These are phyloP conservation scores for Morone saxatilis DNA, from an alignment of 2,113 vertebrate genomes.

Conservation along the genomic window DNA sequence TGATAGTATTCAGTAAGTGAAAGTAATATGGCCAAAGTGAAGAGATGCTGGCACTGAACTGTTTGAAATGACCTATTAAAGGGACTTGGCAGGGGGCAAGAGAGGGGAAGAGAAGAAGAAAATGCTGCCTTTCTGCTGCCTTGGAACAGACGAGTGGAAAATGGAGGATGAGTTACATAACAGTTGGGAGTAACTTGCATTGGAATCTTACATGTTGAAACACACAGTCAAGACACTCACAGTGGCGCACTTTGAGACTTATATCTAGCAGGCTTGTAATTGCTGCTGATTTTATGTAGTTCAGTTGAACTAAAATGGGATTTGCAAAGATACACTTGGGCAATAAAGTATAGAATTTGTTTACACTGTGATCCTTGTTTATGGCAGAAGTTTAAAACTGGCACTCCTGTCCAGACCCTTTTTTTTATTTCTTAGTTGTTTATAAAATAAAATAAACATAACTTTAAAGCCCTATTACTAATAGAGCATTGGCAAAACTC, in stretches of 20 bases:
- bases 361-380: not conserved
- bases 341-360: no score
- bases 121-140: conserved; percentile 41
- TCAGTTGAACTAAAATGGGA: no score
- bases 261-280: not conserved
- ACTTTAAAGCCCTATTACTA: not conserved
- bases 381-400: not conserved
- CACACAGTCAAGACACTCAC: not conserved
- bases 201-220: conserved; percentile 2
- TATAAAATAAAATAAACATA: not conserved
- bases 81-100: conserved; percentile 52
- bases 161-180: conserved; percentile 46
- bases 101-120: conserved; percentile 31
- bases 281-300: not conserved
- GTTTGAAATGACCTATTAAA: conserved; percentile 37
- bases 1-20: conserved; percentile 67
- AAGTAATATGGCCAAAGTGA: conserved; percentile 58
- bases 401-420: no score
- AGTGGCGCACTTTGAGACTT: not conserved
- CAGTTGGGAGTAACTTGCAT: not conserved
- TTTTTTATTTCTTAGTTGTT: not conserved
- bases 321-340: no score
- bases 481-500: not conserved
- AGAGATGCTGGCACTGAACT: conserved; percentile 6
- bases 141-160: conserved; percentile 59